Evolutionary conservation across 1,140 invertebrate species (phyloP), one percentile per base, ranked within the genome.

Genomic region (Drosophila paulistorum): DNA sequence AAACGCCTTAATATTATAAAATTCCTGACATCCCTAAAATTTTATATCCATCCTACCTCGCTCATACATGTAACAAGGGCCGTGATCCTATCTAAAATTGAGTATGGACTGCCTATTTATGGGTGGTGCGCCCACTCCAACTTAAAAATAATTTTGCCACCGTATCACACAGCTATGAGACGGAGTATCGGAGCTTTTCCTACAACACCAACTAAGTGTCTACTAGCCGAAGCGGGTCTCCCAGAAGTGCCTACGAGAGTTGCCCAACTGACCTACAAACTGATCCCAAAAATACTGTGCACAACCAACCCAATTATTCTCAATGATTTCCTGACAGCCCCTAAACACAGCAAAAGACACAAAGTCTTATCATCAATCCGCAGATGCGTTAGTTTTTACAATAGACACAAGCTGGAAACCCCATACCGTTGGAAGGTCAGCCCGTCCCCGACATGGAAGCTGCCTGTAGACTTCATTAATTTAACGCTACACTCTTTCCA

Each of bases 21-120:
- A n/a, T n/a, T n/a, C n/a, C n/a, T 33, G 30, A 61, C 55, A 17
- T 33, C 69, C 37, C 58, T 14, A 14, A 14, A 13, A 13, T 61
- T 17, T 13, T 5, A 37, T 13, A 57, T 17, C 37, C 17, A 61
- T 39, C 30, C 55, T 3, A 61, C 41, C 7, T 59, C 41, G 35
- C 41, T 71, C 9, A 65, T 51, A 7, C 13, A 65, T 65, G 62
- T 42, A n/a, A 41, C 41, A 9, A 65, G 41, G 35, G 55, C 63
- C n/a, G n/a, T 65, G n/a, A 35, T 70, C 35, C 10, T 60, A 42
- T 58, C 54, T 13, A 70, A 59, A 37, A 65, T 70, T 4, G 41
- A 59, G 2, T 65, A 65, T 37, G 54, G 48, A 9, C 37, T 69
- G 11, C 45, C 37, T 4, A 64, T 64, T 26, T 67, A 71, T 3